phyloP scores from a whole-genome alignment of 2,113 vertebrate genomes.

The Barbus barbus region DNA sequence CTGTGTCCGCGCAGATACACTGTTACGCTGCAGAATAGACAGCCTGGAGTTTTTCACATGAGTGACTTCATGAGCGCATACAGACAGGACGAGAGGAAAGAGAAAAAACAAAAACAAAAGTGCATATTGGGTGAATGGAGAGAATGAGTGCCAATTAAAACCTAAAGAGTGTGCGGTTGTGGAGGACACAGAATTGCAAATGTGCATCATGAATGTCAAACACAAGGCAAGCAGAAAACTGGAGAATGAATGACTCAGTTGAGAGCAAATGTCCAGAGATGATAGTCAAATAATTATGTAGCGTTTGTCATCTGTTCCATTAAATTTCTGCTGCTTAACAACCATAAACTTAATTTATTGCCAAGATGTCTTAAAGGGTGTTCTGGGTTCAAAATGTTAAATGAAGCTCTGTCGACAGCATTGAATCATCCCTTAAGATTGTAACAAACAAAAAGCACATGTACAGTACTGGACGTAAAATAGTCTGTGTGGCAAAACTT shows the following conservation, averaged over 20 bases:
- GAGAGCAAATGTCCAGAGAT: not conserved
- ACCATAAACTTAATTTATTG: not conserved
- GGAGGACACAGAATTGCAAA: not conserved
- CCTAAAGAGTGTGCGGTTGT: not conserved
- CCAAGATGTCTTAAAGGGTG: not conserved
- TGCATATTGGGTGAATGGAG: slow-evolving; percentile 18
- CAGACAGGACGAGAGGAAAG: slow-evolving; percentile 5
- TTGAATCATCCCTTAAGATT: not conserved
- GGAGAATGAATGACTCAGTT: not conserved
- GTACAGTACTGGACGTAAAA: not conserved
- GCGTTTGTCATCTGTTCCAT: not conserved
- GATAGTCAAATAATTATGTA: not conserved
- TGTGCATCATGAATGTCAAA: not conserved
- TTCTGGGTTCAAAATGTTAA: not conserved
- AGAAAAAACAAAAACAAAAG: not conserved
- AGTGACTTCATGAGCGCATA: slow-evolving; percentile 7
- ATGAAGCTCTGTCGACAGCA: not conserved
- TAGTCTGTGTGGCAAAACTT: not conserved
- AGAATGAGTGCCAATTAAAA: slow-evolving; percentile 17
- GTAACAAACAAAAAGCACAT: not conserved
- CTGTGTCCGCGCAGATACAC: slow-evolving; percentile 32
- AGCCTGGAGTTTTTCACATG: slow-evolving; percentile 35
- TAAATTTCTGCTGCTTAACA: not conserved
- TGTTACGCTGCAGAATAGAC: slow-evolving; percentile 39
- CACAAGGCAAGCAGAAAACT: not conserved